Evolutionary conservation across 2,113 vertebrate species (phyloP), one percentile per base, ranked within the genome.

Genomic region (Acanthochromis polyacanthus): DNA sequence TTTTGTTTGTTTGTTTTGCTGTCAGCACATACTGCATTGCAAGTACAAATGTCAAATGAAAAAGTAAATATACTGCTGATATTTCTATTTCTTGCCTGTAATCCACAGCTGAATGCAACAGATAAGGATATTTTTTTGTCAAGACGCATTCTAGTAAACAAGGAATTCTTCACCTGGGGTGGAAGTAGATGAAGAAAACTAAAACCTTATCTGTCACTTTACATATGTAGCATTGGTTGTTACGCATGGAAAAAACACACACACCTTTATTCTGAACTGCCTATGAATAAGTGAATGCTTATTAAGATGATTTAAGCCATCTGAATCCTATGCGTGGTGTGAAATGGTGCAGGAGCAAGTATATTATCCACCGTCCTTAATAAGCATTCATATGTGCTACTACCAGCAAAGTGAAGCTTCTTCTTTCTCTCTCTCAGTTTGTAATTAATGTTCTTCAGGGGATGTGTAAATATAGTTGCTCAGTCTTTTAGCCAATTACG

Each of bases 371-470:
- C 62, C 74, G 63, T 28, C 36, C 64, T 71, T 75, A 82, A 82
- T 71, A 68, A 84, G 69, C 70, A 82, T 78, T 80, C 81, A 81
- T 48, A 81, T 67, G 36, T 65, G 68, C 79, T 69, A 43, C 89
- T 81, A 72, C 40, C 60, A 76, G 45, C 28, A 19, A 84, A 89
- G 57, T 73, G 66, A 83, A 77, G 74, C 85, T 85, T 32, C 81
- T 63, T 86, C 88, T 83, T 76, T 77, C 66, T 61, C 65, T 77
- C 71, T 71, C 86, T 85, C 82, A 60, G 77, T 77, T 86, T 87
- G 90, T 93, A 93, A 93, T 93, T 92, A 92, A 93, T 93, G 91
- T 92, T 93, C 91, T 93, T 92, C 22, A 45, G 89, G 86, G 91
- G 85, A 88, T 87, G 91, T 91, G 91, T 91, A 92, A 93, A 93